A percentile compares a stretch with the other conserved stretches of the same genome.
Evolutionary conservation across 2,113 vertebrate species (phyloP).

Genomic region (Onychostoma macrolepis): DNA sequence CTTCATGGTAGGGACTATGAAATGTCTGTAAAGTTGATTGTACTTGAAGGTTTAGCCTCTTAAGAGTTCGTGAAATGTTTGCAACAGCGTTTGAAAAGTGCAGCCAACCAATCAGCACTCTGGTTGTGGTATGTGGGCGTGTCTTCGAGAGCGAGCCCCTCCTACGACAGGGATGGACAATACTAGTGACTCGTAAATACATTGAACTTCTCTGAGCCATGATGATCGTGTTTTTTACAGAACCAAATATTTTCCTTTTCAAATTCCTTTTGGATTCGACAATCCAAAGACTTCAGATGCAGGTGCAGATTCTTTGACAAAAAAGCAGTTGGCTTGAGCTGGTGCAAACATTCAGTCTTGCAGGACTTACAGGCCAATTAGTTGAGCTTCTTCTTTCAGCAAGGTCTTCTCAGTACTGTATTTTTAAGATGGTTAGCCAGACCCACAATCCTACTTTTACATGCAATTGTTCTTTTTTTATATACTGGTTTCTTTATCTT

Average conservation of each 20-base stretch:
- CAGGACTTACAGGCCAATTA: conserved; percentile 9
- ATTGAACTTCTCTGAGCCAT: not conserved
- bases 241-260: conserved; percentile 30
- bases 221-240: not conserved
- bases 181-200: not conserved
- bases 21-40: conserved; percentile 32
- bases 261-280: not conserved
- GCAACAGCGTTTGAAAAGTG: not conserved
- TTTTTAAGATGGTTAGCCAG: conserved; percentile 56
- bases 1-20: conserved; percentile 36
- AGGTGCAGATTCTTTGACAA: not conserved
- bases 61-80: conserved; percentile 19
- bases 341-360: not conserved
- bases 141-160: not conserved
- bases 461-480: conserved; percentile 65
- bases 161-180: not conserved
- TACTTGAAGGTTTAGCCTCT: conserved; percentile 33
- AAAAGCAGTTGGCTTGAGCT: not conserved
- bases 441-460: conserved; percentile 47
- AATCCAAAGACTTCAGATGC: not conserved
- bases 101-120: conserved; percentile 8
- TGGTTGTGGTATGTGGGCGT: not conserved
- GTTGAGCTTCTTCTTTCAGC: conserved; percentile 39
- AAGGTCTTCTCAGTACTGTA: conserved; percentile 57
- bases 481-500: conserved; percentile 40